A percentile compares a stretch with the other conserved stretches of the same genome.
These are phyloP conservation scores for Crotophaga sulcirostris DNA, from an alignment of 2,113 vertebrate species.

Conservation along the genomic window DNA sequence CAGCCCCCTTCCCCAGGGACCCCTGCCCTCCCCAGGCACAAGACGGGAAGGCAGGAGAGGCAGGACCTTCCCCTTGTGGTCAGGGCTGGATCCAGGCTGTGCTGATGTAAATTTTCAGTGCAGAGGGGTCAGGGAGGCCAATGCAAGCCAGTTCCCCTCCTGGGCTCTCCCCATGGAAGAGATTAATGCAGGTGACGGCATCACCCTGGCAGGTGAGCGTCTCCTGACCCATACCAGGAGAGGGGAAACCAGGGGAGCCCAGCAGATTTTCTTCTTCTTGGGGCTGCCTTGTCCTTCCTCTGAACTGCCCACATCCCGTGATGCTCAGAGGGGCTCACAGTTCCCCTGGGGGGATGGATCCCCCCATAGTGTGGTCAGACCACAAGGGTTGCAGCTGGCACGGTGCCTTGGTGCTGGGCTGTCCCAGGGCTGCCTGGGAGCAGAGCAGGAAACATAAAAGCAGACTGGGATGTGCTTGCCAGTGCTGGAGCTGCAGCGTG, in stretches of 20 bases:
- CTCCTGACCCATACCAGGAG: background rate
- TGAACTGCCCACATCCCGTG: accelerated
- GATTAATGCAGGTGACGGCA: background rate
- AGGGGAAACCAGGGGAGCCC: background rate
- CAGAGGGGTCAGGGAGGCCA: background rate
- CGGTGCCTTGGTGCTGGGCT: background rate
- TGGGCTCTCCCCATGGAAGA: background rate
- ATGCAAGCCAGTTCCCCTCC: background rate
- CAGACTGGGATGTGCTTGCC: conserved; percentile 29
- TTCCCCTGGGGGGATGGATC: background rate
- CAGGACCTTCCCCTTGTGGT: background rate
- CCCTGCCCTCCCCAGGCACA: accelerated
- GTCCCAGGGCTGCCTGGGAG: background rate
- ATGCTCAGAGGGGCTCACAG: background rate
- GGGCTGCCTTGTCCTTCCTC: background rate
- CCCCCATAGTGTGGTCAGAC: background rate
- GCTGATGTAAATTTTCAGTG: background rate
- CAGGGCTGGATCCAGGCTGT: background rate
- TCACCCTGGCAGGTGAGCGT: background rate
- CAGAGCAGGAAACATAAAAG: conserved; percentile 53
- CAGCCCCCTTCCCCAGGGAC: background rate
- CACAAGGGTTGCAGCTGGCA: accelerated
- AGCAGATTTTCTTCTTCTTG: background rate
- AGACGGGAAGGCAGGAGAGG: background rate
- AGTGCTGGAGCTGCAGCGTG: background rate